Evolutionary conservation across 1,140 invertebrate genomes (phyloP), one percentile per base, ranked within the genome.

Genomic region (Drosophila grimshawi): DNA sequence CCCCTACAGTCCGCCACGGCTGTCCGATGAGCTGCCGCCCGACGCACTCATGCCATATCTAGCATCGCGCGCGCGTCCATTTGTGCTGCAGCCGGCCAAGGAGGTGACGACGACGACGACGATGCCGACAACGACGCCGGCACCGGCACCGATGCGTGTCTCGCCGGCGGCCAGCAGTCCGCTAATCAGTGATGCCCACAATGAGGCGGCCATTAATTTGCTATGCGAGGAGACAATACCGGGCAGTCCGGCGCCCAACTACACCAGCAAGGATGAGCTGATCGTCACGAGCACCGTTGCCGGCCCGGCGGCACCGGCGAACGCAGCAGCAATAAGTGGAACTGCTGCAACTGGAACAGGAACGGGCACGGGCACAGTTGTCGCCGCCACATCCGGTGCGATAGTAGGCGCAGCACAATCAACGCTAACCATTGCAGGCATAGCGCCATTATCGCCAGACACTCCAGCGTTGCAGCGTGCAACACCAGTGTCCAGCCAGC

Each of bases 161-260:
- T 67, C 78, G 4, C 70, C 88, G 0, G 77, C 80, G 6, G 81
- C 86, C 6, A 55, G 67, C 35, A 81, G 78, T 27, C 76, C 88
- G 0, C 29, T 80, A 10, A 85, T 80, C 37, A 62, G 67, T 7
- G 93, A 94, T 35, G 93, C 27, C 8, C 86, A 81, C 52, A 86
- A 73, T 66, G 93, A 93, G 67, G 94, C 93, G 60, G 94, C 93
- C 62, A 93, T 94, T 55, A 95, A 94, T 77, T 94, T 96, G 48
- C 90, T 98, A n/a, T 98, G 97, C 92, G 96, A 97, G 86, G 97
- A 98, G 93, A 97, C 96, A 32, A 97, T 98, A 86, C 97, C 96
- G 1, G 96, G 96, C 27, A 97, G 96, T 80, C 96, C 96, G n/a
- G 95, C 96, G 46, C 95, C 96, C 1, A 94, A 46, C n/a, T 90